phyloP scores from a whole-genome alignment of 1,140 invertebrate species.

The Drosophila virilis region DNA sequence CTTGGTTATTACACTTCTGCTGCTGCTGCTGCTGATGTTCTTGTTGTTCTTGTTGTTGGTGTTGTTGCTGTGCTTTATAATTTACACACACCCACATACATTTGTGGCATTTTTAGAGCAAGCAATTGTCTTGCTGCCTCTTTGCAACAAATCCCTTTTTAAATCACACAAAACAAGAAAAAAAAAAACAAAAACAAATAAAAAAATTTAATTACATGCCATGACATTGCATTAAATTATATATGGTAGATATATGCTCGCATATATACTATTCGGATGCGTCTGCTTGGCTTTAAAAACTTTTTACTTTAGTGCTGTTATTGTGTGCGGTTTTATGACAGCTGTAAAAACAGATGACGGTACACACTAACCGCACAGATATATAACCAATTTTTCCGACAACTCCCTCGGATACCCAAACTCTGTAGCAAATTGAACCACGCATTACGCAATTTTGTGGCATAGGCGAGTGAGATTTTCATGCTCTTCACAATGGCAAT shows the following conservation, averaged over 20 bases:
- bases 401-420: slow-evolving; percentile 1
- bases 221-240: slow-evolving; percentile 69
- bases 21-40: neutral
- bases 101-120: slow-evolving; percentile 81
- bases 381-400: slow-evolving; percentile 19
- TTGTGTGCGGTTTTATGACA: slow-evolving; percentile 67
- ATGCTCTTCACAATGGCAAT: slow-evolving; percentile 63
- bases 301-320: slow-evolving; percentile 45
- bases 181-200: too few relatives aligned
- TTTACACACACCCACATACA: slow-evolving; percentile 67
- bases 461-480: slow-evolving; percentile 42
- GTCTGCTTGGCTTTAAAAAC: slow-evolving; percentile 53
- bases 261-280: neutral
- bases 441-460: slow-evolving; percentile 56
- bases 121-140: slow-evolving; percentile 62
- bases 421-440: slow-evolving; percentile 11
- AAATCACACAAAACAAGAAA: slow-evolving; percentile 71
- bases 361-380: slow-evolving; percentile 16
- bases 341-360: slow-evolving; percentile 75
- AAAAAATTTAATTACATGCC: slow-evolving; percentile 76
- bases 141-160: slow-evolving; percentile 50
- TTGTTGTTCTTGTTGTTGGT: slow-evolving; percentile 40
- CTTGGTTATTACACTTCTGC: slow-evolving; percentile 30
- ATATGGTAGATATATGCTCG: slow-evolving; percentile 15
- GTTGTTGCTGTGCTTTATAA: slow-evolving; percentile 61